Percentiles rank a stretch among this genome's conserved stretches.
These are phyloP conservation scores for Pollenia labialis DNA, from an alignment of 2,888 invertebrate species.

Conservation along the genomic window DNA sequence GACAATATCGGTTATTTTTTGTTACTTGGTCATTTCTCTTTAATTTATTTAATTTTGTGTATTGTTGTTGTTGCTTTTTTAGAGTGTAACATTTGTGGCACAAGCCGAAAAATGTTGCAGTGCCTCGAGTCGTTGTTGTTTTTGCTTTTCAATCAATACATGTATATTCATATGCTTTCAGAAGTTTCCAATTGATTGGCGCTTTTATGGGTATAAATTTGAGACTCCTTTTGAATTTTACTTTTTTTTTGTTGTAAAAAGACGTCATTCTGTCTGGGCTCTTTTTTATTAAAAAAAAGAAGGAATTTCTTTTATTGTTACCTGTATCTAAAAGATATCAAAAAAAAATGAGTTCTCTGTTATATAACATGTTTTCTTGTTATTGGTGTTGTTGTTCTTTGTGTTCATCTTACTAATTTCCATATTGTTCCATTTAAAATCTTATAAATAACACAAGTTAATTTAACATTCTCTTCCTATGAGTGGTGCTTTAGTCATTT, in stretches of 20 bases:
- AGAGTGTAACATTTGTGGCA: conserved; percentile 64
- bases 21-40: conserved; percentile 18
- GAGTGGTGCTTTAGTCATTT: conserved; percentile 37
- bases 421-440: conserved; percentile 67
- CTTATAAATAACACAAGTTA: conserved; percentile 65
- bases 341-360: conserved; percentile 25
- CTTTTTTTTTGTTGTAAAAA: conserved; percentile 31
- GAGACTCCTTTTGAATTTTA: conserved; percentile 41
- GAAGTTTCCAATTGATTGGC: conserved; percentile 71
- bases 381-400: conserved; percentile 15
- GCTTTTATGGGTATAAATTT: conserved; percentile 53
- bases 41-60: conserved; percentile 26
- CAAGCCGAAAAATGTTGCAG: conserved; percentile 56
- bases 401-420: conserved; percentile 53
- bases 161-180: conserved; percentile 21
- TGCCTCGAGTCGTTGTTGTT: conserved; percentile 36
- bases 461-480: conserved; percentile 42
- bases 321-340: conserved; percentile 18
- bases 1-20: conserved; percentile 60
- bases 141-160: conserved; percentile 41
- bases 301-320: conserved; percentile 62
- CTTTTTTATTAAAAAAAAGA: conserved; percentile 20
- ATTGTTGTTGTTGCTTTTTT: conserved; percentile 26
- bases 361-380: conserved; percentile 34
- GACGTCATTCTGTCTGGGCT: conserved; percentile 69